Base-by-base conservation (phyloP, 2,113 vertebrate species). In the Ursus arctos region DNA sequence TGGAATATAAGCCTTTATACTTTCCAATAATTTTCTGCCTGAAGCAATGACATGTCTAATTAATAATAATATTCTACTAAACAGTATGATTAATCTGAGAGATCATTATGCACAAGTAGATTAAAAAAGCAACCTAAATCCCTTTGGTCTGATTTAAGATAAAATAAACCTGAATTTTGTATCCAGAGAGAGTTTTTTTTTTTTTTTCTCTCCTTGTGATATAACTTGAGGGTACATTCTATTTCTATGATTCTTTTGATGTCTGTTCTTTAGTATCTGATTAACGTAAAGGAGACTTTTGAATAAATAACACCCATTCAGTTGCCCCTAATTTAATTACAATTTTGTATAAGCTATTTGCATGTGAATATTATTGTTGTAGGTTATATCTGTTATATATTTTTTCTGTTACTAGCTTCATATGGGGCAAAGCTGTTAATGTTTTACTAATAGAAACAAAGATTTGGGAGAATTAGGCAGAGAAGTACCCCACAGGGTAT, bases 111-210 rank as follows among this genome's bases (percentile, higher is more conserved):
- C 72, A 91, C 59, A 96, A 97, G 74, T 97, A 98, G 98, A 97
- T 97, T 98, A 84, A 98, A 98, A 98, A 97, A 96, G 92, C 90
- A 98, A 96, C 84, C 79, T 55, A 92, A 97, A 94, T 98, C 92
- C 85, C 94, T 91, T 88, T 91, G 97, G 93, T 97, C 71, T 84
- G 97, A 67, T 97, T 97, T 98, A 0, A 97, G 90, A 97, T 97
- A 97, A 98, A 98, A 98, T 53, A 97, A 97, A 97, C 82, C 84
- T 15, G 86, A 88, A 92, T 97, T 97, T 97, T 97, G 96, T 6
- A 87, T 95, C 90, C 61, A 92, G 63, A 77, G 40, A 96, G 82
- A 67, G 31, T 89, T 96, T 95, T 83, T 59, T 33, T 92, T 97
- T 36, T 36, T 95, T 82, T 53, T 84, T 33, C 51, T 55, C 47